A percentile compares a stretch with the other conserved stretches of the same genome.
These are phyloP conservation scores for Anodontia alba DNA, from an alignment of 2,888 invertebrate genomes.

Conservation along the genomic window DNA sequence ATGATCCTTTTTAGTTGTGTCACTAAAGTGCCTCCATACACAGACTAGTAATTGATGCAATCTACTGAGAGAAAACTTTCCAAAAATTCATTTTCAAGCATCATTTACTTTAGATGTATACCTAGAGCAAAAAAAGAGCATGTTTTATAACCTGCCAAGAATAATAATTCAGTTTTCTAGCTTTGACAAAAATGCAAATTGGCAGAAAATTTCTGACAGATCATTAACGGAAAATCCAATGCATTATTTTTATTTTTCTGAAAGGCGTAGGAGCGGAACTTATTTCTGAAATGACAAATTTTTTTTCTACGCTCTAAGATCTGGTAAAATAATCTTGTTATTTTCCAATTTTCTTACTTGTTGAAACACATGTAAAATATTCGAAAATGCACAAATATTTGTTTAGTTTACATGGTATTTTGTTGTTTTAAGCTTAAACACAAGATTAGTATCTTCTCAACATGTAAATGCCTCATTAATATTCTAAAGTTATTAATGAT, in stretches of 20 bases:
- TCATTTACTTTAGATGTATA: neutral
- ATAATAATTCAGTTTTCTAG: slow-evolving; percentile 13
- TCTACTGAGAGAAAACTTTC: too few relatives aligned
- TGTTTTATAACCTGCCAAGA: slow-evolving; percentile 1
- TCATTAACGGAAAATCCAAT: slow-evolving; percentile 27
- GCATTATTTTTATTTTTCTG: slow-evolving; percentile 16
- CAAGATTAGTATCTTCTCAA: neutral
- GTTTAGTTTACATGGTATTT: neutral
- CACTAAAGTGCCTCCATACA: too few relatives aligned
- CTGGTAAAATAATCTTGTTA: neutral
- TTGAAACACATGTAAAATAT: slow-evolving; percentile 9
- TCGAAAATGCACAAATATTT: neutral
- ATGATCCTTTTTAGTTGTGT: too few relatives aligned
- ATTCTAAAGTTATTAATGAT: neutral
- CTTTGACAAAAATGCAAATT: slow-evolving; percentile 46
- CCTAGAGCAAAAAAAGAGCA: neutral
- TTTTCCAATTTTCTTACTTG: slow-evolving; percentile 2
- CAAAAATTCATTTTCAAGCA: slow-evolving; percentile 8
- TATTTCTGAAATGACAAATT: neutral
- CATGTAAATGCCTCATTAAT: neutral
- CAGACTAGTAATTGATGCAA: too few relatives aligned
- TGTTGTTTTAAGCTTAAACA: slow-evolving; percentile 8
- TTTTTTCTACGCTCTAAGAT: neutral
- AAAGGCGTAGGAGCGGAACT: neutral
- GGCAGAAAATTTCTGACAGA: slow-evolving; percentile 43